These are phyloP conservation scores for Congeria kusceri DNA, from an alignment of 2,888 invertebrate species.

Conservation along the genomic window DNA sequence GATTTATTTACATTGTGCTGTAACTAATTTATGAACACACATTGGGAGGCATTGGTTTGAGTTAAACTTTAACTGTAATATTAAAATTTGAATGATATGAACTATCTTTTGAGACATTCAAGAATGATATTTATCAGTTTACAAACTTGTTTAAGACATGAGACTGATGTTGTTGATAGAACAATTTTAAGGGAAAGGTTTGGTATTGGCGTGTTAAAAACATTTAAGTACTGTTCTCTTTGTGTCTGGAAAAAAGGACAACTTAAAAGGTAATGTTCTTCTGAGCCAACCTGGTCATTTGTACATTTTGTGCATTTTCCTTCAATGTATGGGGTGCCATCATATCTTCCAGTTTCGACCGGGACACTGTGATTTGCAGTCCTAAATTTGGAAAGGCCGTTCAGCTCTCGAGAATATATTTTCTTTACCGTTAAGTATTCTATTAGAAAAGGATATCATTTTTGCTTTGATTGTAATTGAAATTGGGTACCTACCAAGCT, in stretches of 20 bases:
- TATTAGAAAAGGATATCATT: neutral
- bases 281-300: conserved; percentile 11
- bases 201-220: neutral
- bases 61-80: too few relatives aligned
- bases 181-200: too few relatives aligned
- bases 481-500: conserved; percentile 12
- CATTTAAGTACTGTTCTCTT: conserved; percentile 7
- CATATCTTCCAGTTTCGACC: conserved; percentile 19
- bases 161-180: too few relatives aligned
- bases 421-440: conserved; percentile 7
- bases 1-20: too few relatives aligned
- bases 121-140: too few relatives aligned
- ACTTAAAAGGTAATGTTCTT: conserved; percentile 26
- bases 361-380: conserved; percentile 28
- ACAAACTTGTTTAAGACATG: too few relatives aligned
- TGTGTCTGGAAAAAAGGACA: conserved; percentile 11
- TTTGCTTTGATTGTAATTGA: neutral
- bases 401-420: neutral
- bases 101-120: too few relatives aligned
- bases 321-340: conserved; percentile 19
- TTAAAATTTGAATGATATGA: too few relatives aligned
- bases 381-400: conserved; percentile 13
- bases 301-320: conserved; percentile 28
- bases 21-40: too few relatives aligned
- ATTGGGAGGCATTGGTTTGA: too few relatives aligned